Percentiles rank a stretch among this genome's conserved stretches.
phyloP scores from a whole-genome alignment of 2,888 invertebrate species.

The Patella depressa region DNA sequence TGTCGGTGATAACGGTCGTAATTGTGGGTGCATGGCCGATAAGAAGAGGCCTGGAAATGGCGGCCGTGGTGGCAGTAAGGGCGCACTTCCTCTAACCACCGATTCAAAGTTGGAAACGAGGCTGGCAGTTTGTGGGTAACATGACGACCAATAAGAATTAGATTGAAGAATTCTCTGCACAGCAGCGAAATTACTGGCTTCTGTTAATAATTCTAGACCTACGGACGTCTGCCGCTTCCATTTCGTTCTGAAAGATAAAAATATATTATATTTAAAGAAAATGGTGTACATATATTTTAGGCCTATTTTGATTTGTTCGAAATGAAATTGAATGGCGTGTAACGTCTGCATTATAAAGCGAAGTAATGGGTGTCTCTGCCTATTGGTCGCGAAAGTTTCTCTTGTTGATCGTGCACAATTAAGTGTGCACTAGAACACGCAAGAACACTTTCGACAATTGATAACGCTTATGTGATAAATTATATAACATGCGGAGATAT shows the following conservation, averaged over 20 bases:
- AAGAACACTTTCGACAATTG: no score
- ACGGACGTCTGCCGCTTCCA: constrained; percentile 99
- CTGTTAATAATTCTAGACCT: constrained; percentile 92
- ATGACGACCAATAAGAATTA: constrained; percentile 65
- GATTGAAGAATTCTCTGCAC: constrained; percentile 83
- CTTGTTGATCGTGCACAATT: no score
- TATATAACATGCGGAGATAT: no score
- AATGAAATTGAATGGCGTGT: no score
- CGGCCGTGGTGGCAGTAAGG: constrained; percentile 26
- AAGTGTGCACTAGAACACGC: no score
- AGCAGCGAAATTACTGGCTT: constrained; percentile 96
- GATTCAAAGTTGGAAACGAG: constrained; percentile 40
- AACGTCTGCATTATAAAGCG: no score
- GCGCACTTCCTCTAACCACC: constrained; percentile 37
- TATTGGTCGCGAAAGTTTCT: no score
- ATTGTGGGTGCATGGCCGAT: constrained; percentile 38
- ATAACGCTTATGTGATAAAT: no score
- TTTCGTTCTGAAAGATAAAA: constrained; percentile 82
- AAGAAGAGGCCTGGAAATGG: constrained; percentile 42
- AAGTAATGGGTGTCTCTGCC: no score
- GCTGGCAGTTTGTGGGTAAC: constrained; percentile 44
- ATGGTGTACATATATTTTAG: no score
- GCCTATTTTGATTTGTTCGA: no score
- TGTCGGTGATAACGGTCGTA: constrained; percentile 34
- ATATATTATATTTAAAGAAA: neutral